phyloP scores from a whole-genome alignment of 1,140 invertebrate genomes.

The Drosophila nikananu region DNA sequence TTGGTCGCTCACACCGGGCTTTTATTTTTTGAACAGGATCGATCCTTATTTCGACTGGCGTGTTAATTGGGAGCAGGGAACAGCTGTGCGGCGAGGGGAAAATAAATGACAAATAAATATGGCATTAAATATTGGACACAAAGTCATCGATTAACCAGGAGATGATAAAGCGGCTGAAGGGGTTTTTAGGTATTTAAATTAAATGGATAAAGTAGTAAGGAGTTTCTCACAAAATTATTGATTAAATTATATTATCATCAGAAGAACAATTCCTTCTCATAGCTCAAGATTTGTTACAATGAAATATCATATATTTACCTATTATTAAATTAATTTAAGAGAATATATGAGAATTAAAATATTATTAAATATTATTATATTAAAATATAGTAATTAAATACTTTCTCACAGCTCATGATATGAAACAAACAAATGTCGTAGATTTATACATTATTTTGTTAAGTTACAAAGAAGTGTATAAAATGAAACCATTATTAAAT shows the following conservation, averaged over 20 bases:
- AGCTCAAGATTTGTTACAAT: not conserved
- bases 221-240: not conserved
- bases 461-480: not conserved
- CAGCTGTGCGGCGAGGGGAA: conserved; percentile 50
- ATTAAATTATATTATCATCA: not conserved
- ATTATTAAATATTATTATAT: too few species aligned
- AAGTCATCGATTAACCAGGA: conserved; percentile 9
- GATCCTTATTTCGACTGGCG: conserved; percentile 33
- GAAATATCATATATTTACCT: not conserved
- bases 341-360: too few species aligned
- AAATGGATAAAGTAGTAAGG: not conserved
- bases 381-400: too few species aligned
- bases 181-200: not conserved
- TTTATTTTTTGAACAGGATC: conserved; percentile 11
- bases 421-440: fast-evolving
- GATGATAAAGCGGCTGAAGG: not conserved
- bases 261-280: fast-evolving
- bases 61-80: conserved; percentile 67
- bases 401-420: not conserved
- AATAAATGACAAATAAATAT: conserved; percentile 25
- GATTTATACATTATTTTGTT: not conserved
- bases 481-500: not conserved
- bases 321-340: not conserved
- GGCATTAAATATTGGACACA: conserved; percentile 31
- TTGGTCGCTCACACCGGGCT: conserved; percentile 65